phyloP scores from a whole-genome alignment of 1,140 invertebrate genomes.

The Halesus radiatus region DNA sequence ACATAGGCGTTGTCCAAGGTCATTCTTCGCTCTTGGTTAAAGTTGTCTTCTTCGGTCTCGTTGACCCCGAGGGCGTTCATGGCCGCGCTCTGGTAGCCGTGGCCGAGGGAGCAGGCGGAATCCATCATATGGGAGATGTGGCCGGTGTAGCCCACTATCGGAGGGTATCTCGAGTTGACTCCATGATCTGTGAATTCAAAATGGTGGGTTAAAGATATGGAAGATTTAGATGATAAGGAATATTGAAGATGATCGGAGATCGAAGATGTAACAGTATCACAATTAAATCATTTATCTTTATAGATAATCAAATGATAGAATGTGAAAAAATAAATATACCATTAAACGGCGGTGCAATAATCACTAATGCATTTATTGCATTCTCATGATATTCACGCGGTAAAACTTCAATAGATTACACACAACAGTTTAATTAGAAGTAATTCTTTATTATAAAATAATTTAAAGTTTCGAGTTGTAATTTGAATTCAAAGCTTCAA shows the following conservation, averaged over 20 bases:
- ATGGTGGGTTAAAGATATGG: neutral
- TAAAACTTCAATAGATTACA: no score
- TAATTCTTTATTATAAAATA: no score
- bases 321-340: neutral
- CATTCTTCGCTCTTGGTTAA: neutral
- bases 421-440: no score
- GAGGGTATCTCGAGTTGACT: neutral
- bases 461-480: no score
- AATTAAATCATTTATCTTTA: neutral
- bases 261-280: neutral
- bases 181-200: neutral
- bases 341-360: neutral
- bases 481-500: no score
- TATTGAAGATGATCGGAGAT: neutral
- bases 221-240: neutral
- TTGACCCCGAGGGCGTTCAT: neutral
- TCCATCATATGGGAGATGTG: conserved; percentile 22
- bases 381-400: no score
- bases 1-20: no score
- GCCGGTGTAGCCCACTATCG: conserved; percentile 11
- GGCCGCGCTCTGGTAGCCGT: neutral
- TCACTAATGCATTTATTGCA: neutral
- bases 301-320: neutral
- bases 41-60: neutral
- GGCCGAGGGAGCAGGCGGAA: neutral